phyloP scores from a whole-genome alignment of 2,797 vertebrate genomes.

The Nyctalus aviator region DNA sequence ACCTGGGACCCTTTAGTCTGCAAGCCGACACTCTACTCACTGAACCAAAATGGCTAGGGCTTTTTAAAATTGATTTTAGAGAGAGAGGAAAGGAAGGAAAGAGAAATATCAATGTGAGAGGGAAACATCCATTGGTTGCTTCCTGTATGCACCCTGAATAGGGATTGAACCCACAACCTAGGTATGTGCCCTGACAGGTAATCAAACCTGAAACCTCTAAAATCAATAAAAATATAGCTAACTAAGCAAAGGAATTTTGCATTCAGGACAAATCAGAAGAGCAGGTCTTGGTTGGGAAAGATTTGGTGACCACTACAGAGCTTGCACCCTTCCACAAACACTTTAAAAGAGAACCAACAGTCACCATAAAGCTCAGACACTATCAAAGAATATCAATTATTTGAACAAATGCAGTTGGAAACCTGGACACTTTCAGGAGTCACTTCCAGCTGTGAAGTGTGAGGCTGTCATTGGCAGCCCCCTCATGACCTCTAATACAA shows the following conservation, averaged over 20 bases:
- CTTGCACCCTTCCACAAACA: neutral
- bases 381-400: neutral
- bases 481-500: neutral
- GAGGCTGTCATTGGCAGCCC: neutral
- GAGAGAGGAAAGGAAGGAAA: neutral
- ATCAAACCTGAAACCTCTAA: neutral
- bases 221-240: neutral
- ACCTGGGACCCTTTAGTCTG: neutral
- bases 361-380: neutral
- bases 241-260: neutral
- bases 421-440: neutral
- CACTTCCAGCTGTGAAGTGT: neutral
- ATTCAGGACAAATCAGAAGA: neutral
- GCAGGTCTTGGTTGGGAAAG: neutral
- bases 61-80: neutral
- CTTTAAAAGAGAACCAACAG: constrained; percentile 38
- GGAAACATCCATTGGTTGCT: too few species aligned
- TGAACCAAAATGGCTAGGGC: neutral
- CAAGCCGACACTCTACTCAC: neutral
- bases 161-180: too few species aligned
- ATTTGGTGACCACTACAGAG: neutral
- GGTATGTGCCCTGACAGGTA: too few species aligned
- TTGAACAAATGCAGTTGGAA: neutral
- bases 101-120: neutral
- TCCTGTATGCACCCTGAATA: too few species aligned